phyloP scores from a whole-genome alignment of 30 jellyfish, hydroid and myxozoan species.

The Turritopsis dohrnii region DNA sequence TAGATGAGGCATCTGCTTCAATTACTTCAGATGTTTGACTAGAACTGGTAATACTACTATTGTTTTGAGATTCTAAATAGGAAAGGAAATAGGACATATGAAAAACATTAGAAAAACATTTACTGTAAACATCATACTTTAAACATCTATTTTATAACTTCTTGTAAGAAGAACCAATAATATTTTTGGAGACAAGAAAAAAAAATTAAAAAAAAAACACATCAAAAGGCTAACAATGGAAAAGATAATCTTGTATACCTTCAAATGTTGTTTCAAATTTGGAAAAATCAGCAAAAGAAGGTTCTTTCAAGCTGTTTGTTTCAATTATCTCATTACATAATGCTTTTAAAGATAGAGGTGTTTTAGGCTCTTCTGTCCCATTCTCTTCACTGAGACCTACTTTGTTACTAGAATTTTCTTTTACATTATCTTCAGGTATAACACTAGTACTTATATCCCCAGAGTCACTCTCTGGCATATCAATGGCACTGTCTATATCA shows the following conservation, averaged over 20 bases:
- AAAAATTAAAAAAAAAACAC: neutral
- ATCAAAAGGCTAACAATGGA: neutral
- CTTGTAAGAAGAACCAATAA: too few relatives aligned
- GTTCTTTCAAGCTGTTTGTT: neutral
- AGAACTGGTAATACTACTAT: neutral
- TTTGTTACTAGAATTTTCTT: neutral
- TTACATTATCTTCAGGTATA: neutral
- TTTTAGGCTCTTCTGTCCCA: slow-evolving; percentile 6
- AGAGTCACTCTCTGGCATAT: neutral
- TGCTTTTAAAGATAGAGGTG: slow-evolving; percentile 16
- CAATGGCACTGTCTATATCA: neutral
- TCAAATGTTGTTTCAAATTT: slow-evolving; percentile 7
- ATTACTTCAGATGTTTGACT: slow-evolving; percentile 7
- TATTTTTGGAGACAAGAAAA: too few relatives aligned
- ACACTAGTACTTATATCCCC: neutral
- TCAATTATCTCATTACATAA: neutral
- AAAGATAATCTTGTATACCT: neutral
- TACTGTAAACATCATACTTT: too few relatives aligned
- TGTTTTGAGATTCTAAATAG: neutral
- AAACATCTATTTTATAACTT: too few relatives aligned
- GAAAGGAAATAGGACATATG: neutral
- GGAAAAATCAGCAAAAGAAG: slow-evolving; percentile 5
- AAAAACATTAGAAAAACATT: neutral
- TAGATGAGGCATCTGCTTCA: neutral
- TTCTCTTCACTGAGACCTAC: neutral